These are phyloP conservation scores for Scartelaos histophorus DNA, from an alignment of 2,113 vertebrate genomes.

Conservation along the genomic window DNA sequence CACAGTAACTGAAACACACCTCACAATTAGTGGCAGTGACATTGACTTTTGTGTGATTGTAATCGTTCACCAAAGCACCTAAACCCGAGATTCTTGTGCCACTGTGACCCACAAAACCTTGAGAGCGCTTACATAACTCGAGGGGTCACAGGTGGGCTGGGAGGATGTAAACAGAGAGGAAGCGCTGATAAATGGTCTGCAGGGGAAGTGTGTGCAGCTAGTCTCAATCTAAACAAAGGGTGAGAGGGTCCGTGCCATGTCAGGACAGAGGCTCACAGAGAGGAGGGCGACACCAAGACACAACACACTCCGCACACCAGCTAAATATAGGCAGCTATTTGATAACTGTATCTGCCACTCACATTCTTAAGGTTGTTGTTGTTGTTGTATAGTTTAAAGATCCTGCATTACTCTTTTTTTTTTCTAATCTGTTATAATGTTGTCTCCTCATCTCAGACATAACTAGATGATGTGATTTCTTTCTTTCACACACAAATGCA, in stretches of 20 bases:
- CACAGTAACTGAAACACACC: no score
- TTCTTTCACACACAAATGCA: no score
- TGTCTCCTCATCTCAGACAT: no score
- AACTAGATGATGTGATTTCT: no score
- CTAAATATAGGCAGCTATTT: constrained; percentile 50
- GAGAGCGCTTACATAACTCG: constrained; percentile 23
- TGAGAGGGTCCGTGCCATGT: constrained; percentile 23
- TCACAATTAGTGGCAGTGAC: background rate
- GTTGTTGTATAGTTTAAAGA: constrained; percentile 6
- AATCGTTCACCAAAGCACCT: background rate
- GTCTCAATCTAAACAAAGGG: constrained; percentile 40
- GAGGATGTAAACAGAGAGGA: constrained; percentile 22
- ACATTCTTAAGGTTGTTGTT: background rate
- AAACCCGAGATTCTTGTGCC: background rate
- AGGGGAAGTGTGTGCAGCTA: constrained; percentile 37
- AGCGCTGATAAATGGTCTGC: constrained; percentile 18
- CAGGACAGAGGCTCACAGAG: constrained; percentile 11
- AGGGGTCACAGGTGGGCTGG: constrained; percentile 26
- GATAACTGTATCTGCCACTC: background rate
- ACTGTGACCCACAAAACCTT: background rate
- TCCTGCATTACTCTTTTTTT: no score
- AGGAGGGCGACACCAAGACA: constrained; percentile 35
- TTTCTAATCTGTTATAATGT: no score
- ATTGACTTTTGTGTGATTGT: background rate
- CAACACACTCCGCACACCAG: constrained; percentile 33